Evolutionary conservation across 64 coral and sea anemone genomes (phyloP).

Genomic region (Montipora efflorescens): DNA sequence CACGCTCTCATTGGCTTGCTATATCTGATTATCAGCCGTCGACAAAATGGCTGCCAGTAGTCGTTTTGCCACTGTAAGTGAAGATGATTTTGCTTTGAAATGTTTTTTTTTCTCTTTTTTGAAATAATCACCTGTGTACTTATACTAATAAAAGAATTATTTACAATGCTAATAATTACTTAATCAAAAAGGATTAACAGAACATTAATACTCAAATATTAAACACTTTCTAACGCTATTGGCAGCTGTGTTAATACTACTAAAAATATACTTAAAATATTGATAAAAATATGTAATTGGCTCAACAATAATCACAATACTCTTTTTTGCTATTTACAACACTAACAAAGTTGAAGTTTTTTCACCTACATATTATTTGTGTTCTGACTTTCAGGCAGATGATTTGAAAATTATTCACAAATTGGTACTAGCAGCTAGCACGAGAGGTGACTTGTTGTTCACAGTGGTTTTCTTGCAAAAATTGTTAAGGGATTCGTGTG

Average conservation of each 20-base stretch:
- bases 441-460: too few relatives aligned
- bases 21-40: too few relatives aligned
- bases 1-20: too few relatives aligned
- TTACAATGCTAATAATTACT: neutral
- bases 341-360: neutral
- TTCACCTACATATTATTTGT: neutral
- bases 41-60: too few relatives aligned
- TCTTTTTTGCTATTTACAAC: neutral
- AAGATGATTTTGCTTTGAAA: too few relatives aligned
- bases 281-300: neutral
- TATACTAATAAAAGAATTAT: too few relatives aligned
- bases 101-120: too few relatives aligned
- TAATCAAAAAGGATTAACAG: neutral
- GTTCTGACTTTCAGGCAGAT: neutral
- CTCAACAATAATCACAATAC: neutral
- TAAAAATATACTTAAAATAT: neutral
- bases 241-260: neutral
- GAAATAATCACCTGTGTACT: too few relatives aligned
- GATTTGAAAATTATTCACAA: neutral
- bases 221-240: neutral
- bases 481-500: too few relatives aligned
- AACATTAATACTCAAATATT: neutral
- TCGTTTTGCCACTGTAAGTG: too few relatives aligned
- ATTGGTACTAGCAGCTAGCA: too few relatives aligned
- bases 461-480: too few relatives aligned